phyloP scores from a whole-genome alignment of 2,113 vertebrate genomes.

The Marmota flaviventris region DNA sequence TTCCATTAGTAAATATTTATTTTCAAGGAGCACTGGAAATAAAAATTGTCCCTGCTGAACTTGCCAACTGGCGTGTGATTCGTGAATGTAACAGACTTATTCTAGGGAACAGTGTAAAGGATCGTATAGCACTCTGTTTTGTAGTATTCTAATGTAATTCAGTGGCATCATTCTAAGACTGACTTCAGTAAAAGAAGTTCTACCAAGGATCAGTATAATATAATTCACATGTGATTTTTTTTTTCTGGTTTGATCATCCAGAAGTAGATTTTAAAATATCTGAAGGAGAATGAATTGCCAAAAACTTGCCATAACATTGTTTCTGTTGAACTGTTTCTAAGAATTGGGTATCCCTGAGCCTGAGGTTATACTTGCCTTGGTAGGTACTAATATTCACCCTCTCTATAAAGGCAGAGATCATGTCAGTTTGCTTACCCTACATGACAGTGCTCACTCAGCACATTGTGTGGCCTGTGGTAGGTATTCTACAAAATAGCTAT shows the following conservation, averaged over 20 bases:
- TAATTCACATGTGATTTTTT: not conserved
- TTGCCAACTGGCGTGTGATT: not conserved
- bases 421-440: not conserved
- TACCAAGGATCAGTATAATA: not conserved
- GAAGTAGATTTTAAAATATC: constrained; percentile 28
- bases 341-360: not conserved
- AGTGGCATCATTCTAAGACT: not conserved
- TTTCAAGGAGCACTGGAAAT: not conserved
- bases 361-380: not conserved
- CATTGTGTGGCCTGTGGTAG: not conserved
- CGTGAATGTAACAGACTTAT: not conserved
- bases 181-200: not conserved
- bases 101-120: not conserved
- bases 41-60: not conserved
- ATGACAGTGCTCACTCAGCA: too few relatives aligned
- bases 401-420: not conserved
- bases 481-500: not conserved
- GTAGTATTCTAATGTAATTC: not conserved
- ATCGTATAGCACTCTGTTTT: not conserved
- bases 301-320: not conserved
- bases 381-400: not conserved
- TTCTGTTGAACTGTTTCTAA: not conserved
- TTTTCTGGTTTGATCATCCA: not conserved
- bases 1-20: constrained; percentile 12
- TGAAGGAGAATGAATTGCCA: not conserved